Evolutionary conservation across 1,140 invertebrate species (phyloP).

Genomic region (Drosophila sproati): DNA sequence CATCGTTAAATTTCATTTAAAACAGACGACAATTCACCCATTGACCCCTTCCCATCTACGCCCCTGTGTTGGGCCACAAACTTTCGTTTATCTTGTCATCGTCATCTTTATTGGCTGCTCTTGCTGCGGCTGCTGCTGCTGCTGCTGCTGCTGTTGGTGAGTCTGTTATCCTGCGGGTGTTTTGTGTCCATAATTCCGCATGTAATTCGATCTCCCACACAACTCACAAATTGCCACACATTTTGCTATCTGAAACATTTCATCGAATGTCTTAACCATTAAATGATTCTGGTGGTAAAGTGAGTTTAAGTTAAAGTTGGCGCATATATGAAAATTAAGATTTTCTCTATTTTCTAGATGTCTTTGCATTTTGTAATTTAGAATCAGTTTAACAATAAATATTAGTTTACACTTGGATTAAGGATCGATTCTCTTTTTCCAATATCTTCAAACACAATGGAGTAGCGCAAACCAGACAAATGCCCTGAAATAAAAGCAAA

Average conservation of each 20-base stretch:
- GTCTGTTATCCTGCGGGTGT: slow-evolving; percentile 70
- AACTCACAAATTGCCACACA: slow-evolving; percentile 44
- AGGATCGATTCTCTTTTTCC: neutral
- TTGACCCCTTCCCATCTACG: neutral
- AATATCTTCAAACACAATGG: slow-evolving; percentile 11
- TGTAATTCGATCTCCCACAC: slow-evolving; percentile 75
- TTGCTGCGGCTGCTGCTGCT: slow-evolving; percentile 23
- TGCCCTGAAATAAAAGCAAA: slow-evolving; percentile 1
- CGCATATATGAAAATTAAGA: neutral
- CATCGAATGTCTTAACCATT: slow-evolving; percentile 51
- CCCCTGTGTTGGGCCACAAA: slow-evolving; percentile 21
- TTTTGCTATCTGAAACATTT: slow-evolving; percentile 24
- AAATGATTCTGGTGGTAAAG: slow-evolving; percentile 6
- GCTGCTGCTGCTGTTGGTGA: slow-evolving; percentile 36
- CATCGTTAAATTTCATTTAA: slow-evolving; percentile 82
- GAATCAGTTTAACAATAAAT: neutral
- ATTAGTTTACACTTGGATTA: slow-evolving; percentile 4
- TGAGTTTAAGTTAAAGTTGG: neutral
- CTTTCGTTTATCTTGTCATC: slow-evolving; percentile 73
- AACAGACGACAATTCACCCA: slow-evolving; percentile 48
- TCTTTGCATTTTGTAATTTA: neutral
- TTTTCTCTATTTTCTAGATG: neutral
- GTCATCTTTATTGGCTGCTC: slow-evolving; percentile 76
- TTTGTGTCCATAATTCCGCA: slow-evolving; percentile 58
- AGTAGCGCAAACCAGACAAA: neutral